Evolutionary conservation across 2,888 invertebrate genomes (phyloP).

Genomic region (Hirtodrosophila cameraria): DNA sequence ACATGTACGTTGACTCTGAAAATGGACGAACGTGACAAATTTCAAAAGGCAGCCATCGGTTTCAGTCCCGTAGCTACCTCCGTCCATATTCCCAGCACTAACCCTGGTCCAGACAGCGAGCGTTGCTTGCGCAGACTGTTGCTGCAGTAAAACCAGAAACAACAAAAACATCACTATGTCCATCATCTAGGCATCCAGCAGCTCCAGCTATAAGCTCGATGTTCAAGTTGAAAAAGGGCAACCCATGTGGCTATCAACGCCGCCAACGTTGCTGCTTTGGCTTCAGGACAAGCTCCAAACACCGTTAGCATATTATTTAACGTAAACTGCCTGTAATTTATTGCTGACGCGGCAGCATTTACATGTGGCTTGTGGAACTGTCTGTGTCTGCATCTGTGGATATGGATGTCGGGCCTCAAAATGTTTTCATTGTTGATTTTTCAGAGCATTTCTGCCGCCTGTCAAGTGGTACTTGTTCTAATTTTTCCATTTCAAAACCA

Average conservation of each 20-base stretch:
- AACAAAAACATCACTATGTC: slow-evolving; percentile 59
- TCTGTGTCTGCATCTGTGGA: slow-evolving; percentile 5
- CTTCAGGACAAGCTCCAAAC: slow-evolving; percentile 36
- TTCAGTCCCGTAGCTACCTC: slow-evolving; percentile 8
- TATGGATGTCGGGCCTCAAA: slow-evolving; percentile 32
- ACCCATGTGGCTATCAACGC: slow-evolving; percentile 45
- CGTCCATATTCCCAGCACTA: slow-evolving; percentile 11
- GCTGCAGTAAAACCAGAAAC: slow-evolving; percentile 13
- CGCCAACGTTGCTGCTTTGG: slow-evolving; percentile 47
- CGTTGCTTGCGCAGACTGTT: slow-evolving; percentile 42
- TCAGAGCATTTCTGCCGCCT: slow-evolving; percentile 34
- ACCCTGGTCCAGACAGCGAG: slow-evolving; percentile 14
- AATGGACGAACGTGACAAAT: slow-evolving; percentile 83
- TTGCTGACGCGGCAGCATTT: slow-evolving; percentile 71
- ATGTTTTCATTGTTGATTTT: slow-evolving; percentile 79
- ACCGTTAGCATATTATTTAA: slow-evolving; percentile 79
- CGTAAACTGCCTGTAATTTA: slow-evolving; percentile 80
- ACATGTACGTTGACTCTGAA: slow-evolving; percentile 80
- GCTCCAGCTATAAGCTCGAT: slow-evolving; percentile 26
- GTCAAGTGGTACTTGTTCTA: slow-evolving; percentile 77
- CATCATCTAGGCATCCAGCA: slow-evolving; percentile 59
- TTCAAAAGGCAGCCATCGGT: slow-evolving; percentile 55
- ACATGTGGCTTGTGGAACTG: slow-evolving; percentile 43
- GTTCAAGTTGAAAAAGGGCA: slow-evolving; percentile 75
- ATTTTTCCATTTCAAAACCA: slow-evolving; percentile 77